Conservation (phyloP, 2,888 invertebrate genomes). For the Rotaria macrura region DNA sequence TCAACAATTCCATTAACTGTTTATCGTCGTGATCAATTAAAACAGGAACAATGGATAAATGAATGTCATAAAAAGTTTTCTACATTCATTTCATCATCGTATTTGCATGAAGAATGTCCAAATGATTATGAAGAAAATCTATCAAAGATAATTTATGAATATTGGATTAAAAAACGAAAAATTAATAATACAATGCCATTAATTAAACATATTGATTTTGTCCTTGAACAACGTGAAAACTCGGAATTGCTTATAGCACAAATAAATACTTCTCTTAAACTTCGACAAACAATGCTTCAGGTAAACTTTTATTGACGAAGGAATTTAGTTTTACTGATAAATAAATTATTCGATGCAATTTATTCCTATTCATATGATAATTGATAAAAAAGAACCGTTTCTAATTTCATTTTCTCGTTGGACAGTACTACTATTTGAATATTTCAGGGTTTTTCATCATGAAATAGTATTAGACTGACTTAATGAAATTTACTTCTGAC, state of each 20-base stretch:
- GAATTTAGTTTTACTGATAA: no score
- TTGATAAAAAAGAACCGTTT: no score
- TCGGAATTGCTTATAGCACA: background rate
- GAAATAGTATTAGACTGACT: no score
- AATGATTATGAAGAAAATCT: background rate
- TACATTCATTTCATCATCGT: background rate
- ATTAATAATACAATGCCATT: background rate
- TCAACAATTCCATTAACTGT: background rate
- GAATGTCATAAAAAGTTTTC: background rate
- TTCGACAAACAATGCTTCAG: background rate
- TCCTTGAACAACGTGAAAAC: slow-evolving; percentile 12
- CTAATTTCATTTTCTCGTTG: no score
- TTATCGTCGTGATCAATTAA: slow-evolving; percentile 11
- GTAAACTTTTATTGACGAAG: background rate
- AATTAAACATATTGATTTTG: slow-evolving; percentile 3
- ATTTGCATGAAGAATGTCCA: background rate
- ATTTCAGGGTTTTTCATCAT: no score
- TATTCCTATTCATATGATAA: no score
- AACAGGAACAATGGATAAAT: background rate
- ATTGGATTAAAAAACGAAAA: background rate
- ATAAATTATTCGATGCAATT: no score
- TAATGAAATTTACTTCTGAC: no score
- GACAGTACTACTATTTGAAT: no score
- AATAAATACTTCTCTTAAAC: background rate
- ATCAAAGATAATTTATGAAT: background rate